A percentile compares a stretch with the other conserved stretches of the same genome.
Evolutionary conservation across 2,888 invertebrate genomes (phyloP).

Genomic region (Xylophagus ater): DNA sequence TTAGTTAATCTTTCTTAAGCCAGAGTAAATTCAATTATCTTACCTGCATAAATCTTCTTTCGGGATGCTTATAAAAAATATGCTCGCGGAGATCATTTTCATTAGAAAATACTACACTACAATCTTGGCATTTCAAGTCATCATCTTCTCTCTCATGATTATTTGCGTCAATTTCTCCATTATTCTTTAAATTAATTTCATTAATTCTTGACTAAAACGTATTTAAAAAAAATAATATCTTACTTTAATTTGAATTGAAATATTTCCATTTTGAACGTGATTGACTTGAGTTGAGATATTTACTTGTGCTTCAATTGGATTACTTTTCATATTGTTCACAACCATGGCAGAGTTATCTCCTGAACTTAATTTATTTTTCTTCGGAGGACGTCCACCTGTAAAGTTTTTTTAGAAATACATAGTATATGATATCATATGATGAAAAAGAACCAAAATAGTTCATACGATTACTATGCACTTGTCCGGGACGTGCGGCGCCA

Average conservation of each 20-base stretch:
- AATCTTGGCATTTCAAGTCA: conserved; percentile 22
- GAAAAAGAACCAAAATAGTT: background rate
- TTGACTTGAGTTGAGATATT: conserved; percentile 18
- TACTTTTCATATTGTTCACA: conserved; percentile 30
- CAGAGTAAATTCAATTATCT: too few species aligned
- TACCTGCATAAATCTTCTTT: conserved; percentile 24
- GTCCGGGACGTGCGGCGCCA: conserved; percentile 4
- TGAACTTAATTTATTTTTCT: too few species aligned
- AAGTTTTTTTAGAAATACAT: too few species aligned
- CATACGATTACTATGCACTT: background rate
- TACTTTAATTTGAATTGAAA: conserved; percentile 30
- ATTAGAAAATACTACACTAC: conserved; percentile 21
- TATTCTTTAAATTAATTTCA: conserved; percentile 14
- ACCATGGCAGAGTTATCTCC: conserved; percentile 34
- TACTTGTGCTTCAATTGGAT: conserved; percentile 1
- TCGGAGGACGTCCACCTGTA: too few species aligned
- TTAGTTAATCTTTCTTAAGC: too few species aligned
- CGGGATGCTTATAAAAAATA: conserved; percentile 23
- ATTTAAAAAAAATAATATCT: conserved; percentile 26
- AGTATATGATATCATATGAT: too few species aligned
- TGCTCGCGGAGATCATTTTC: conserved; percentile 22
- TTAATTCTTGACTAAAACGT: conserved; percentile 29
- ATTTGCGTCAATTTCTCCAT: background rate
- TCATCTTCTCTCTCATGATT: conserved; percentile 9
- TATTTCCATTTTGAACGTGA: conserved; percentile 18